Evolutionary conservation across 2,797 vertebrate species (phyloP), one percentile per base, ranked within the genome.

Genomic region (Cryptoblepharus egeriae): DNA sequence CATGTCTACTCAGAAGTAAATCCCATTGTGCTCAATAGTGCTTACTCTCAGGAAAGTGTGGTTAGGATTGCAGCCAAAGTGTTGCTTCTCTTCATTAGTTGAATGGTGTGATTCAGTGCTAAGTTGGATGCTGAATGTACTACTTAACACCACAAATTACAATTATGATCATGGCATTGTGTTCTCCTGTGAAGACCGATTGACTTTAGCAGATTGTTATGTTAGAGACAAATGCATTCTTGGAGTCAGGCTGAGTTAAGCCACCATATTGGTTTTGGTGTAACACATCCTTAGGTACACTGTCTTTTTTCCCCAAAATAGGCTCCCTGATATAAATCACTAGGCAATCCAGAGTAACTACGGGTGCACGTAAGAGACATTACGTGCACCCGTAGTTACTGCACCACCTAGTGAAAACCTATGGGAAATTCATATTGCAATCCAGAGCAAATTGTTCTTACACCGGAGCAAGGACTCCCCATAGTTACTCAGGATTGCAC

Each of bases 341-440:
- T 91, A 4, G 89, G 89, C 95, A 94, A 95, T 96, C 95, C 95
- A 94, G n/a, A n/a, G n/a, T n/a, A n/a, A n/a, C n/a, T n/a, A n/a
- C n/a, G n/a, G n/a, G n/a, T n/a, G n/a, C n/a, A n/a, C n/a, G n/a
- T n/a, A n/a, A n/a, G n/a, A n/a, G n/a, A n/a, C n/a, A n/a, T n/a
- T n/a, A n/a, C n/a, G n/a, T n/a, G n/a, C n/a, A n/a, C n/a, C n/a
- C n/a, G n/a, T n/a, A n/a, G n/a, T n/a, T n/a, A n/a, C n/a, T n/a
- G n/a, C n/a, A n/a, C n/a, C n/a, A n/a, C n/a, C n/a, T n/a, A n/a
- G n/a, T n/a, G n/a, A n/a, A n/a, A n/a, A n/a, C n/a, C n/a, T n/a
- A n/a, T n/a, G n/a, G n/a, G n/a, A n/a, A n/a, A n/a, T n/a, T n/a
- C n/a, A n/a, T n/a, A n/a, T n/a, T n/a, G n/a, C n/a, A n/a, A n/a